Conservation (phyloP, 2,888 invertebrate species). For the Helleia helle region DNA sequence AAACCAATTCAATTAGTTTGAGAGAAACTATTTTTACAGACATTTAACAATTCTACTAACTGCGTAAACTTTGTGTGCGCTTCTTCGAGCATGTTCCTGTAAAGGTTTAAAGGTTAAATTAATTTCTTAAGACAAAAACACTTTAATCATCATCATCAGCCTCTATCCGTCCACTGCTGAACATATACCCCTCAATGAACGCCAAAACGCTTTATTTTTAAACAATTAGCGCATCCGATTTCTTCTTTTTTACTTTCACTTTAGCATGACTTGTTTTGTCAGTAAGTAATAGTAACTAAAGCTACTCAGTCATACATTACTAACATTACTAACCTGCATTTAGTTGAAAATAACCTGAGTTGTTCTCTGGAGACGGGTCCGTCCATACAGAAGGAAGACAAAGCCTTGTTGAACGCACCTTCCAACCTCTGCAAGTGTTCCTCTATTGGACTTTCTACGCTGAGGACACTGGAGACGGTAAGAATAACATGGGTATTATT, state of each 20-base stretch:
- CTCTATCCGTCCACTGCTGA: too few species aligned
- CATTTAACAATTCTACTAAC: conserved; percentile 39
- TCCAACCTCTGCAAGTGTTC: conserved; percentile 8
- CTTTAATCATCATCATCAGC: too few species aligned
- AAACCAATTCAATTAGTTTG: conserved; percentile 14
- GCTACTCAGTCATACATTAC: too few species aligned
- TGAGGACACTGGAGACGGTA: conserved; percentile 32
- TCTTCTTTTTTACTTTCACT: too few species aligned
- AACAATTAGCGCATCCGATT: too few species aligned
- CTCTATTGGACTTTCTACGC: conserved; percentile 19
- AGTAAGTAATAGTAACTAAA: too few species aligned
- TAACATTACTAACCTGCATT: conserved; percentile 29
- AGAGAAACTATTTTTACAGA: conserved; percentile 36
- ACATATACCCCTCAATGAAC: too few species aligned
- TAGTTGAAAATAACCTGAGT: conserved; percentile 26
- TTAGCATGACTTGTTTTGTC: too few species aligned
- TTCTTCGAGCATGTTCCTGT: conserved; percentile 58
- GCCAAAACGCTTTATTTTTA: too few species aligned
- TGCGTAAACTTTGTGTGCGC: conserved; percentile 50
- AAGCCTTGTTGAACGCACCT: conserved; percentile 4
- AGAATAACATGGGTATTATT: too few species aligned
- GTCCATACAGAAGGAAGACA: conserved; percentile 25
- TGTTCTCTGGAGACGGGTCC: conserved; percentile 24
- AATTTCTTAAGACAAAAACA: background rate
- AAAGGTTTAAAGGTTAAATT: conserved; percentile 21